These are phyloP conservation scores for Holocentrus rufus DNA, from an alignment of 2,797 vertebrate species.

Conservation along the genomic window DNA sequence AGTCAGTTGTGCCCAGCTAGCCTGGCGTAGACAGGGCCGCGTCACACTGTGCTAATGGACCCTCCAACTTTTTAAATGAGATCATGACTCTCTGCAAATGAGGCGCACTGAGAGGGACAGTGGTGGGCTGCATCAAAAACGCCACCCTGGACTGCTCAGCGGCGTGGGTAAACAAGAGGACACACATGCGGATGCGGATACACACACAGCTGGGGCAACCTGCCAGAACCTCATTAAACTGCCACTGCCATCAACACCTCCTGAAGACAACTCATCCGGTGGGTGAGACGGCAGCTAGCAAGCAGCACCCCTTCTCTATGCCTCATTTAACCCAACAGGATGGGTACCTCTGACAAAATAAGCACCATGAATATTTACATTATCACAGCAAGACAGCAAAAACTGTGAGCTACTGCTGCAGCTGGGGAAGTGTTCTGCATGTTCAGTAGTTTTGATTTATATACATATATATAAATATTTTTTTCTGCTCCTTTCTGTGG, in stretches of 20 bases:
- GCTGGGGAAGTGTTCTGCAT: conserved; percentile 9
- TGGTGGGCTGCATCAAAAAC: conserved; percentile 43
- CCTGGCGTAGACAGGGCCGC: conserved; percentile 9
- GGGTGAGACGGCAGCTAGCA: conserved; percentile 46
- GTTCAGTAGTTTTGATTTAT: conserved; percentile 10
- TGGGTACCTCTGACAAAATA: conserved; percentile 36
- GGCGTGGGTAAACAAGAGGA: conserved; percentile 47
- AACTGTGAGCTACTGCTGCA: conserved; percentile 8
- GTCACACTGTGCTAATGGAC: conserved; percentile 61
- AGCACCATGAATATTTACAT: conserved; percentile 55
- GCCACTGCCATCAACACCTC: conserved; percentile 41
- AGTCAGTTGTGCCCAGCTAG: conserved; percentile 15
- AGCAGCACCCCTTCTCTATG: conserved; percentile 41
- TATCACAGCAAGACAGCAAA: neutral
- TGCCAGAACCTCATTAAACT: conserved; percentile 65
- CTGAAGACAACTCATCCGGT: conserved; percentile 39
- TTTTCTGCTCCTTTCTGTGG: neutral
- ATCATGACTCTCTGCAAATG: conserved; percentile 64
- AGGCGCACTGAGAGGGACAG: conserved; percentile 39
- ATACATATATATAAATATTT: neutral
- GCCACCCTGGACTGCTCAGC: conserved; percentile 28
- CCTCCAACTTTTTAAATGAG: conserved; percentile 58
- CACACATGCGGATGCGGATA: conserved; percentile 6
- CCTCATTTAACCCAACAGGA: conserved; percentile 65
- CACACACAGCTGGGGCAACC: conserved; percentile 10